A percentile compares a stretch with the other conserved stretches of the same genome.
These are phyloP conservation scores for Asarcornis scutulata DNA, from an alignment of 2,113 vertebrate genomes.

Conservation along the genomic window DNA sequence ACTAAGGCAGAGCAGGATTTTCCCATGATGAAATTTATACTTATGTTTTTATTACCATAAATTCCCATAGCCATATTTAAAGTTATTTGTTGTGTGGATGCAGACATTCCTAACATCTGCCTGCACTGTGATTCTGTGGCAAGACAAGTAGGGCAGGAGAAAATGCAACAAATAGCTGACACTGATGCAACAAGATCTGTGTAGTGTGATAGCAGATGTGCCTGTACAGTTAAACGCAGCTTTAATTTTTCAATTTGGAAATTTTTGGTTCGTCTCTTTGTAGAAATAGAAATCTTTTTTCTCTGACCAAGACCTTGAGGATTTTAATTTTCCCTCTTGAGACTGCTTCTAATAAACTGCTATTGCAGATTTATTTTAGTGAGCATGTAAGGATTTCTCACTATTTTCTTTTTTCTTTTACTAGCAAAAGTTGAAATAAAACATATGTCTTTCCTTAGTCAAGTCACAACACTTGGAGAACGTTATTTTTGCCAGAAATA, in stretches of 20 bases:
- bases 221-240: neutral
- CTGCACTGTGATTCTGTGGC: neutral
- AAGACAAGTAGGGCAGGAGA: neutral
- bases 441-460: neutral
- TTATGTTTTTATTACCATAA: neutral
- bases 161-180: neutral
- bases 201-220: neutral
- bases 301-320: neutral
- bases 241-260: neutral
- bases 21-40: neutral
- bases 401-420: neutral
- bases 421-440: neutral
- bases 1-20: neutral
- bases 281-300: neutral
- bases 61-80: neutral
- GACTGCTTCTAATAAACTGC: neutral
- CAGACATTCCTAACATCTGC: neutral
- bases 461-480: neutral
- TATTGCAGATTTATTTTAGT: neutral
- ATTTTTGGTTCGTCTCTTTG: neutral
- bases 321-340: neutral
- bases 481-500: neutral
- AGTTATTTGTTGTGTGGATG: conserved; percentile 10
- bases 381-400: neutral
- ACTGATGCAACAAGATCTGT: neutral